Evolutionary conservation across 1,140 invertebrate genomes (phyloP), one percentile per base, ranked within the genome.

Genomic region (Scaptodrosophila lebanonensis): DNA sequence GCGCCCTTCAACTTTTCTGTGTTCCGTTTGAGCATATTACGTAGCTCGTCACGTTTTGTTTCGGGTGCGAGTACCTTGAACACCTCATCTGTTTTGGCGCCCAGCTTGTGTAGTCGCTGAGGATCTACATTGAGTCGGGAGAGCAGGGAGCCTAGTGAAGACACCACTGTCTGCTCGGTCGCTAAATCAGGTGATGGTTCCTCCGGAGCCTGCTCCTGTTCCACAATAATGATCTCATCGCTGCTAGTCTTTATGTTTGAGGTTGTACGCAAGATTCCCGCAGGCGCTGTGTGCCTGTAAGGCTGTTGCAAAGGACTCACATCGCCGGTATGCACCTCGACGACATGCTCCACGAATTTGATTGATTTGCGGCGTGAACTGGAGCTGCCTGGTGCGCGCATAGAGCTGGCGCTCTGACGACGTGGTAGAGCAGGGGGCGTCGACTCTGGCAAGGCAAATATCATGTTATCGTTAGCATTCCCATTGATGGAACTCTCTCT

Each of bases 1-100:
- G 52, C 82, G 11, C 48, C 63, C 33, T 71, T 84, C 0, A 84
- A 39, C 43, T 73, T 66, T 12, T 83, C 32, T 7, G 75, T 83
- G 12, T 84, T 67, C 0, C 69, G 72, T 30, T 63, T 84, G 9
- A 85, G n/a, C 1, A 66, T 40, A 4, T 68, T 56, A n/a, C 52
- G 60, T 1, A 85, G 35, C 6, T 83, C 75, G 4, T 57, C 47
- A 1, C 63, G 52, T 9, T 20, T 67, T 29, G 63, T 40, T 40
- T 77, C 77, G 3, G 69, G 59, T 0, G 65, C 30, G 15, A 85
- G 16, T 2, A 30, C 49, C 17, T 68, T 65, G 16, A 85, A 36
- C 4, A 85, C 32, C 9, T 85, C 63, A 25, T 71, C 75, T 2
- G 83, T 79, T 44, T 58, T 66, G 16, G 49, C 22, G 38, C 56